Base-by-base conservation (phyloP, 2,888 invertebrate genomes). In the Leptodirus hochenwartii region DNA sequence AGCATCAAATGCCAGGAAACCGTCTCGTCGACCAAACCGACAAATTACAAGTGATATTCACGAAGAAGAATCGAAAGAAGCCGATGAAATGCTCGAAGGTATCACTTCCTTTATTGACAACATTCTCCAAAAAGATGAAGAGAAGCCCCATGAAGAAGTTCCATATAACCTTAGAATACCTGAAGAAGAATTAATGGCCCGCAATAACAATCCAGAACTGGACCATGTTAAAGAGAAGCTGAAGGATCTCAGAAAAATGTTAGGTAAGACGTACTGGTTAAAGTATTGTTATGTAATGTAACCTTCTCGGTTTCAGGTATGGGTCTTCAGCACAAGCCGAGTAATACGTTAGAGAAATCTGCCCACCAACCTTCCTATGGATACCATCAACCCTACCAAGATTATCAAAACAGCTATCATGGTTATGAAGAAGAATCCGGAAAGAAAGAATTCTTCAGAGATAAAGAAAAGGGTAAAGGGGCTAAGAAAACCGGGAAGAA, bases 231-330 rank as follows among this genome's bases (percentile, higher is more conserved):
- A 43, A 29, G 27, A 38, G 8, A 41, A 36, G 36, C 40, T 51
- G 8, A 33, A 43, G 12, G 29, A 36, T 11, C 32, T 50, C 32
- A 48, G 45, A 39, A 39, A 44, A 28, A 46, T 50, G 47, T 50
- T 52, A 47, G 49, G 51, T 51, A 46, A 38, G 45, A 40, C 36
- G 32, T 16, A 5, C 25, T 30, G 26, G 24, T 17, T 11, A 15
- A 10, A 15, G 17, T 30, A 29, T 30, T 26, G 13, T 30, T 34
- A 34, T 22, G 27, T 33, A 29, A 32, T 29, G 17, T 29, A 15
- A 29, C 25, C 23, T 20, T 34, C 17, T 25, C 22, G 23, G 11
- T 36, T 38, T 9, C 31, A 38, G 36, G 28, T 17, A 15, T 12
- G 5, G 29, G 24, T 26, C 12, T 35, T n/a, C 32, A n/a, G n/a